These are phyloP conservation scores for Amphiprion percula DNA, from an alignment of 2,113 vertebrate species.

Conservation along the genomic window DNA sequence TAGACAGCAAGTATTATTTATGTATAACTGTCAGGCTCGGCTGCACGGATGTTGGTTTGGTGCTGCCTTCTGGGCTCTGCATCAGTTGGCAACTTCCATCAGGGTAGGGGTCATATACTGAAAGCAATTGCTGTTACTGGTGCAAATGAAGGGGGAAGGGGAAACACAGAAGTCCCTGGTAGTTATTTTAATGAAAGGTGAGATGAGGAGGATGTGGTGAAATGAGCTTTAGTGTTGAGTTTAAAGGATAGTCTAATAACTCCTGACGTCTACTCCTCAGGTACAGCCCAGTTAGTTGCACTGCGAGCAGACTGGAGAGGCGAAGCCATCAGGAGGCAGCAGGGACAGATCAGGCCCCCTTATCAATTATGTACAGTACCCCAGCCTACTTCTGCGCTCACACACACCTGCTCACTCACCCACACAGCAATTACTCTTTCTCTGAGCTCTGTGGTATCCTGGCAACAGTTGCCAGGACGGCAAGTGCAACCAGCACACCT, in stretches of 20 bases:
- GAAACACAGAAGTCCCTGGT: background rate
- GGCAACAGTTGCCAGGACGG: conserved; percentile 79
- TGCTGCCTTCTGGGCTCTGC: background rate
- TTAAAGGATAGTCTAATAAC: background rate
- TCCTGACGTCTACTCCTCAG: conserved; percentile 22
- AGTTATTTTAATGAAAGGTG: background rate
- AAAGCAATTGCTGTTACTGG: background rate
- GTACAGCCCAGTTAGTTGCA: background rate
- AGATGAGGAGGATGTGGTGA: background rate
- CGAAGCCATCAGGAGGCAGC: conserved; percentile 32
- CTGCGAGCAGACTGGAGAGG: conserved; percentile 16
- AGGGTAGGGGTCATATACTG: background rate
- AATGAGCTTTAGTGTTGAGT: background rate
- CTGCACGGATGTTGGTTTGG: conserved; percentile 6
- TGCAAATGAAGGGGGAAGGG: background rate
- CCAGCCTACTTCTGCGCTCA: conserved; percentile 41
- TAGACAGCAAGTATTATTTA: conserved; percentile 61
- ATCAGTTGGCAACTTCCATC: background rate
- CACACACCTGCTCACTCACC: conserved; percentile 28
- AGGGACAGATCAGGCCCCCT: conserved; percentile 43
- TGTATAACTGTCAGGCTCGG: conserved; percentile 45
- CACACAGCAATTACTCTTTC: conserved; percentile 55
- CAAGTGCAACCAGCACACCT: conserved; percentile 46
- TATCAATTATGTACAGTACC: conserved; percentile 76
- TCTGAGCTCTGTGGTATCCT: conserved; percentile 69